These are phyloP conservation scores for Calephelis nemesis DNA, from an alignment of 1,140 invertebrate species.

Conservation along the genomic window DNA sequence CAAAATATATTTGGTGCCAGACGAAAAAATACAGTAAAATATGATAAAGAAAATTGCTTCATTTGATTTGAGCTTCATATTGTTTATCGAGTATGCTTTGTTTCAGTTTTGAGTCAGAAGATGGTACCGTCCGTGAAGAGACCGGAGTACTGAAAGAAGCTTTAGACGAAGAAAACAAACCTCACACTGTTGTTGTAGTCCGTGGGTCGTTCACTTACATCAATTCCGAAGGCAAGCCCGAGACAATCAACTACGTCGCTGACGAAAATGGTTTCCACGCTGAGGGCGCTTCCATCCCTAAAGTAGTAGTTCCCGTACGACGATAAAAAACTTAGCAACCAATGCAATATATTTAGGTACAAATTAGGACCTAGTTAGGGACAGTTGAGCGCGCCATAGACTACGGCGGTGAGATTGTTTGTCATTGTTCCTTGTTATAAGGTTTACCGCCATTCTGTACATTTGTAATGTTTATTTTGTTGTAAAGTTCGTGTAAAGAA, in stretches of 20 bases:
- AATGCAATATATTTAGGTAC: not conserved
- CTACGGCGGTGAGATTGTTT: not conserved
- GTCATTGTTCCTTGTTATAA: constrained; percentile 1
- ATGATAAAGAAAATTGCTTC: too few species aligned
- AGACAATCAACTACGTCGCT: constrained; percentile 72
- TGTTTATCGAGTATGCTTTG: constrained; percentile 13
- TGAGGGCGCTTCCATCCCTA: not conserved
- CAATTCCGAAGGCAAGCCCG: constrained; percentile 51
- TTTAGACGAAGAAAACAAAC: constrained; percentile 67
- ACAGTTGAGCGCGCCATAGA: not conserved
- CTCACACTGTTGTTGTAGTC: constrained; percentile 59
- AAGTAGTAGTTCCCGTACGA: not conserved
- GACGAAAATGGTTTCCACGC: constrained; percentile 46
- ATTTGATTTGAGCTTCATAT: too few species aligned
- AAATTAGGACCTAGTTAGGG: not conserved
- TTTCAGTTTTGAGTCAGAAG: constrained; percentile 62
- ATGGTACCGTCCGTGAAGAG: constrained; percentile 59
- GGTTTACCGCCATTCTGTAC: constrained; percentile 7
- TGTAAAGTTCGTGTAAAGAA: not conserved
- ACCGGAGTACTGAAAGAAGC: constrained; percentile 57
- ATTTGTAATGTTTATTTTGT: constrained; percentile 1
- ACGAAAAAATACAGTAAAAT: too few species aligned
- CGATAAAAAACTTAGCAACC: not conserved
- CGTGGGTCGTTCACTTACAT: constrained; percentile 63
- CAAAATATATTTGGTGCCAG: too few species aligned